Evolutionary conservation across 2,888 invertebrate genomes (phyloP), one percentile per base, ranked within the genome.

Genomic region (Margaritifera margaritifera): DNA sequence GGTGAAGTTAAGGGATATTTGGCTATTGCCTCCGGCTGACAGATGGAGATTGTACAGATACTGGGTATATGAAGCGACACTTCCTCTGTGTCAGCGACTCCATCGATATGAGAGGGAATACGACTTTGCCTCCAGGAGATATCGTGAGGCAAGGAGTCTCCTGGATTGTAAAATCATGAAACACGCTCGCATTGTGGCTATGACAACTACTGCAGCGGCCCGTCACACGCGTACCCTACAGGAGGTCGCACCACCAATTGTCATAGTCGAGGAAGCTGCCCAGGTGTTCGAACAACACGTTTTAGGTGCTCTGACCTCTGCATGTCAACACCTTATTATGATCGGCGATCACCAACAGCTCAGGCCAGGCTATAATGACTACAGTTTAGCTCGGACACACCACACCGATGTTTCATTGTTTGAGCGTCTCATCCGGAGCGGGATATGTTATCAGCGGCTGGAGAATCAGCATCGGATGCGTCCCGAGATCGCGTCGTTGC

Each of bases 291-390:
- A 83, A 57, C 74, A 78, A 15, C 82, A 83, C 56, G 68, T 81
- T 15, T 42, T 83, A 2, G 69, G 77, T 25, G 62, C 79, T 31
- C 67, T 83, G 24, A 71, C 71, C 0, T 53, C 65, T 20, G 56
- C 68, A 24, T 77, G 77, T 62, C 73, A 80, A 31, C 83, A 83
- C 59, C 66, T 83, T 18, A 78, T 83, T 53, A 72, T 82, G 69
- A 71, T 87, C 92, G 93, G 95, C 62, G 95, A 95, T 89, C 95
- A 95, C 85, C 92, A 94, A 86, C 96, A 96, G 84, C 90, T 96
- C 0, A 91, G 93, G 51, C 95, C 95, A 0, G 92, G 92, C 11
- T 92, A 93, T 0, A 92, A 94, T 1, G 93, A 93, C 75, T 94
- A 93, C 86, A 91, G 91, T 56, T 89, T 95, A 64, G 58, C 93